Evolutionary conservation across 2,888 invertebrate species (phyloP).

Genomic region (Marasmarcha lunaedactyla): DNA sequence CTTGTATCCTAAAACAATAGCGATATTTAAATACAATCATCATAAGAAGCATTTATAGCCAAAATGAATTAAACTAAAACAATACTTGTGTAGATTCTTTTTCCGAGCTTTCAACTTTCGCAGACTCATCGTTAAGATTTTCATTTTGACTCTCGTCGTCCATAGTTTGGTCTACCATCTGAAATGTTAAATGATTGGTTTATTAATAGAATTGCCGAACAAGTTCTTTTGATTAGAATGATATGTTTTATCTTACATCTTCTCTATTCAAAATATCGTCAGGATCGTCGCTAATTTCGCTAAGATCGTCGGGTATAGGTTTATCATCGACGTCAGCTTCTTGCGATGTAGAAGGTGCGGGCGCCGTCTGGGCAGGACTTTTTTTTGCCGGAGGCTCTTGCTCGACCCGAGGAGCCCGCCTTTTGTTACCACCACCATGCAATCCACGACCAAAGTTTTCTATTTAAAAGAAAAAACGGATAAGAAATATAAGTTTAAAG

Average conservation of each 20-base stretch:
- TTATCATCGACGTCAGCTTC: constrained; percentile 63
- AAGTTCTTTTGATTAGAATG: too few species aligned
- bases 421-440: constrained; percentile 51
- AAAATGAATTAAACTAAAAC: background rate
- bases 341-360: constrained; percentile 30
- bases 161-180: constrained; percentile 56
- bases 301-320: constrained; percentile 78
- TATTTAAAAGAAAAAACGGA: constrained; percentile 16
- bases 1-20: constrained; percentile 39
- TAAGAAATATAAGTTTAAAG: background rate
- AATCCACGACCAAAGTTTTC: constrained; percentile 56
- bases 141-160: constrained; percentile 52
- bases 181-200: too few species aligned
- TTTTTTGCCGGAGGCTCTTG: constrained; percentile 35
- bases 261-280: constrained; percentile 88
- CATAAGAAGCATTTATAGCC: background rate
- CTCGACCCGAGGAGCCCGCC: constrained; percentile 45
- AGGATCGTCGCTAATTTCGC: constrained; percentile 90
- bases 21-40: too few species aligned
- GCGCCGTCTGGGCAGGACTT: constrained; percentile 38
- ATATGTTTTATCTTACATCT: constrained; percentile 68
- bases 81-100: constrained; percentile 54
- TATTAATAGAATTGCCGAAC: too few species aligned
- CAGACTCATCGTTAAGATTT: constrained; percentile 32
- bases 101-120: constrained; percentile 44